Evolutionary conservation across 2,888 invertebrate genomes (phyloP).

Genomic region (Anorthoa munda): DNA sequence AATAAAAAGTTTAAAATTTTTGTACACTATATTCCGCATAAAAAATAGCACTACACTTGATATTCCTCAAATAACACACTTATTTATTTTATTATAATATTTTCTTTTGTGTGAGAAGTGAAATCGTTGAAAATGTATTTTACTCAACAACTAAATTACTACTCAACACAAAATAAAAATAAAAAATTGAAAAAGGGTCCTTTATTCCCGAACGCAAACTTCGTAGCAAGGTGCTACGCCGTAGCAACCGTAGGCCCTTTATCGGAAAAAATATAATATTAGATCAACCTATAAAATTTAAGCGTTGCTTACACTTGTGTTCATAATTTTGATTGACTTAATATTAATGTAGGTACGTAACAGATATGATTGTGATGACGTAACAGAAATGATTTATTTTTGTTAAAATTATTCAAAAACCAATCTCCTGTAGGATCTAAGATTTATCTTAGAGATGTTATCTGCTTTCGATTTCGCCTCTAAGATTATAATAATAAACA

Average conservation of each 20-base stretch:
- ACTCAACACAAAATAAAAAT: neutral
- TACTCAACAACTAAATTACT: neutral
- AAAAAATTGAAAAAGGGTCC: constrained; percentile 3
- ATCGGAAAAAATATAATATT: constrained; percentile 4
- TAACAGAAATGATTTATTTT: neutral
- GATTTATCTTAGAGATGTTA: neutral
- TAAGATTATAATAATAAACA: constrained; percentile 25
- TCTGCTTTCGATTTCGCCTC: constrained; percentile 7
- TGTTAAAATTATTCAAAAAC: neutral
- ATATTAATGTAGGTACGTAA: neutral
- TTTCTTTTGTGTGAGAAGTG: no score
- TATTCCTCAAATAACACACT: neutral
- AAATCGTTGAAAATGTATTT: neutral
- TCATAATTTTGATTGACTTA: neutral
- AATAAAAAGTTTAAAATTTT: no score
- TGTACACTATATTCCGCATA: neutral
- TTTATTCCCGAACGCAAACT: constrained; percentile 31
- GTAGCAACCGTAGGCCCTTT: constrained; percentile 60
- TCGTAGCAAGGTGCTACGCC: constrained; percentile 72
- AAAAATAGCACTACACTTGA: neutral
- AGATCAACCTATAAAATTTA: neutral
- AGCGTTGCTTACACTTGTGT: neutral
- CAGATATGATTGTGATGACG: no score
- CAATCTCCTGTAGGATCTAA: neutral
- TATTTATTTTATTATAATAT: no score